Evolutionary conservation across 2,888 invertebrate genomes (phyloP), one percentile per base, ranked within the genome.

Genomic region (Epinotia demarniana): DNA sequence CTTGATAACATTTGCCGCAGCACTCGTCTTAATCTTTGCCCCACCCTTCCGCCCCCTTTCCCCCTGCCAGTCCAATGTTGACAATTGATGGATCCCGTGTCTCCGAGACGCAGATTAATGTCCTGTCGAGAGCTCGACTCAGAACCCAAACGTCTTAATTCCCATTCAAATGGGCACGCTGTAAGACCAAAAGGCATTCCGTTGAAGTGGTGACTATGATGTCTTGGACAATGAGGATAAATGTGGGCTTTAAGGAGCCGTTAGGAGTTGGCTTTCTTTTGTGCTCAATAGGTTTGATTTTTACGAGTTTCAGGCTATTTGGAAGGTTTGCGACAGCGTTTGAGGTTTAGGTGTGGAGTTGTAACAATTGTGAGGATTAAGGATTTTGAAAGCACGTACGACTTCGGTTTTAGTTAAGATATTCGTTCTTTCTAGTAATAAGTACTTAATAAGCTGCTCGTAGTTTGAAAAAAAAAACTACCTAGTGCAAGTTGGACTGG

Each of bases 51-150:
- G 77, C 87, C 89, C 90, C 90, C 89, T 89, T 78, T 77, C 80
- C 77, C 80, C 83, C 87, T 86, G 84, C 86, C 90, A 89, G 90
- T 91, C 91, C 92, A 90, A 90, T 93, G 93, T 94, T 93, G 93
- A 94, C 93, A 93, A 92, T 92, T 94, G 93, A 94, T 94, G 93
- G 93, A 93, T 92, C 92, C 90, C 92, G 91, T 91, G 92, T 93
- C 93, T 92, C 89, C 87, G 87, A 92, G 91, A 92, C 93, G 90
- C 92, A 91, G 92, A 94, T 93, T 94, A 93, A 94, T 94, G 92
- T 86, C 84, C 88, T 86, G 87, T 86, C 88, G 33, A 67, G 69
- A 66, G 53, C 43, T 6, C 9, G 18, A 46, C 61, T 18, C 27
- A 1, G 9, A n/a, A 49, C 18, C 12, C 53, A 69, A 27, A 63